Base-by-base conservation (phyloP, 2,888 invertebrate species). In the Lasioglossum marginatum region DNA sequence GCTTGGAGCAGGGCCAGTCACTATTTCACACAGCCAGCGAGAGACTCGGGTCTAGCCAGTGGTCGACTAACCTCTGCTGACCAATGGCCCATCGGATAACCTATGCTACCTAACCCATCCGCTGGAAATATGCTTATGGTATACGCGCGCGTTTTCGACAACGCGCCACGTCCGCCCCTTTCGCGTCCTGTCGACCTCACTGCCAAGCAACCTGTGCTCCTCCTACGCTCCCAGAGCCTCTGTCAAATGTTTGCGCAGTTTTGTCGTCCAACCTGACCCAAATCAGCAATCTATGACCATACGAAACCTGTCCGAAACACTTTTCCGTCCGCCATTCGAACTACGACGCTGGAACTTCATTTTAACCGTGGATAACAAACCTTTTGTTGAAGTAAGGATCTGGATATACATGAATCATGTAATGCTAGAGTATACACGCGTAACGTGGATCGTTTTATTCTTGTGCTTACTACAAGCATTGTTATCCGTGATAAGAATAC, bases 1-100 rank as follows among this genome's bases (percentile, higher is more conserved):
- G 93, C 91, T 94, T 94, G 94, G 94, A 94, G 91, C 93, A 81
- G 76, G 90, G 94, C 94, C 94, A 94, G 93, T 90, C 92, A 93
- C 93, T 94, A 94, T 94, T 94, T 94, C 93, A 94, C 93, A 90
- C 92, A 87, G 87, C 89, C 90, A 93, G 91, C 93, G 90, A 91
- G 92, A 85, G 85, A 75, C 72, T 85, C 82, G 85, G 73, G 75
- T 79, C 89, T 87, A 88, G 88, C 92, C 90, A 77, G 91, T 91
- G 92, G 91, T 92, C 91, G 86, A 91, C 91, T 92, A 92, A 93
- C 92, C 92, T 91, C 89, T 88, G 92, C 90, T 93, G 93, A 93
- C 94, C 94, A 94, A 93, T 93, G 93, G 93, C 92, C 93, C 93
- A 92, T 91, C 92, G 92, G 93, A 93, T 93, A 93, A 93, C 93